Percentiles rank a stretch among this genome's conserved stretches.
Evolutionary conservation across 2,113 vertebrate species (phyloP).

Genomic region (Strix aluco): DNA sequence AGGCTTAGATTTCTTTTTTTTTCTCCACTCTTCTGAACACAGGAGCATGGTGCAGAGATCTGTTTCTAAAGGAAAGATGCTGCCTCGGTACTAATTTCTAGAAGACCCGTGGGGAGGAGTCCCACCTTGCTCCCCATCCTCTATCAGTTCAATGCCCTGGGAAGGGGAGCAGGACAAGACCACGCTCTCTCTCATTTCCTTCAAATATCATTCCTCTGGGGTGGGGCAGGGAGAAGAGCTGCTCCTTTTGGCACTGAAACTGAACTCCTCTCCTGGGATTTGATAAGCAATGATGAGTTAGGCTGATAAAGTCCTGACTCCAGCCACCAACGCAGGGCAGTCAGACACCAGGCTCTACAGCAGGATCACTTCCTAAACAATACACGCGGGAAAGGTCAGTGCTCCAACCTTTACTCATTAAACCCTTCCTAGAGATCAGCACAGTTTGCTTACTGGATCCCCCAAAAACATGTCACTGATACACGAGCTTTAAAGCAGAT

Average conservation of each 20-base stretch:
- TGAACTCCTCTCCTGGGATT: background rate
- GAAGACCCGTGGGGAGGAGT: background rate
- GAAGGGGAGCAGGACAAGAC: background rate
- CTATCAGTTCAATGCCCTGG: background rate
- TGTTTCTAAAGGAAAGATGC: background rate
- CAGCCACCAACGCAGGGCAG: background rate
- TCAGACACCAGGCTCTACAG: background rate
- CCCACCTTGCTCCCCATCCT: background rate
- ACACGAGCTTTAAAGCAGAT: background rate
- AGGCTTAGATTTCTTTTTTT: background rate
- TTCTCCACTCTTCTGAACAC: background rate
- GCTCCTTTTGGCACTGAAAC: background rate
- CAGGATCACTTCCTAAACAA: background rate
- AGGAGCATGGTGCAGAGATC: background rate
- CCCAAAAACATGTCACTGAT: background rate
- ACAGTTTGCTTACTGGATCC: background rate
- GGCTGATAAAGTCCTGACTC: slow-evolving; percentile 9
- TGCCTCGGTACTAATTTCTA: background rate
- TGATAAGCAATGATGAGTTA: slow-evolving; percentile 24
- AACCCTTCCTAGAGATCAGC: background rate
- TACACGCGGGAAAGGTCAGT: slow-evolving; percentile 4
- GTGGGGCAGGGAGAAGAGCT: background rate
- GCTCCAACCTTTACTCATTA: slow-evolving; percentile 34
- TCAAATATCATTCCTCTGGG: background rate
- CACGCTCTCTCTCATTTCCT: background rate